Conservation (phyloP, 2,888 invertebrate genomes). For the Ormia ochracea region DNA sequence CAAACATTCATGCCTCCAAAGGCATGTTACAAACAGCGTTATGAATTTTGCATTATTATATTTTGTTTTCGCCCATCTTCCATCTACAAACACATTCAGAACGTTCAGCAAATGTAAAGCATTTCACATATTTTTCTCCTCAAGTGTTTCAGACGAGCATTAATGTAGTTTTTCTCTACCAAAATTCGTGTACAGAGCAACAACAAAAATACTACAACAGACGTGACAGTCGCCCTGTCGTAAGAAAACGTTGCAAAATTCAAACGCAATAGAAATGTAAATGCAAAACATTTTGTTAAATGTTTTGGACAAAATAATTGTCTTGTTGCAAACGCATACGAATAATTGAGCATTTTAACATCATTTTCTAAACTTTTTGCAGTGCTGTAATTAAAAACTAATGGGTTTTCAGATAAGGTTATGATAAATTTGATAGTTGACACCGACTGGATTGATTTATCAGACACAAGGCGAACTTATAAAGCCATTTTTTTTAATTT, state of each 20-base stretch:
- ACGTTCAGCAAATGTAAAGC: background rate
- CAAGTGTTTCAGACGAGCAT: conserved; percentile 3
- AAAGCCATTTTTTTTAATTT: too few relatives aligned
- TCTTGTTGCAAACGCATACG: background rate
- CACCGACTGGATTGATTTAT: too few relatives aligned
- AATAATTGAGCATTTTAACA: conserved; percentile 23
- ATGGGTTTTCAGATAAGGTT: too few relatives aligned
- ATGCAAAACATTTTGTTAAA: conserved; percentile 24
- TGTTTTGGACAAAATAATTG: conserved; percentile 34
- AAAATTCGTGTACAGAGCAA: conserved; percentile 9
- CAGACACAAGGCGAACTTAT: too few relatives aligned
- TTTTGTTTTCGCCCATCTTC: background rate
- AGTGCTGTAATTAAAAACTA: conserved; percentile 11
- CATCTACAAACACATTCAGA: background rate
- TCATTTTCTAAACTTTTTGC: background rate
- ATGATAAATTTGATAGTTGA: too few relatives aligned
- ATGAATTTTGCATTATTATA: conserved; percentile 17
- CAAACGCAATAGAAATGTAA: background rate
- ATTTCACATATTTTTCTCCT: background rate
- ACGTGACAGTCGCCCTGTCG: conserved; percentile 24
- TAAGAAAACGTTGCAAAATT: background rate
- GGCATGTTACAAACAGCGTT: conserved; percentile 11
- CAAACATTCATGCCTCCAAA: conserved; percentile 29
- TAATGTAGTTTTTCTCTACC: conserved; percentile 9
- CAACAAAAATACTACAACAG: background rate